A percentile compares a stretch with the other conserved stretches of the same genome.
Conservation (phyloP, 2,113 vertebrate species). For the Osmerus eperlanus region DNA sequence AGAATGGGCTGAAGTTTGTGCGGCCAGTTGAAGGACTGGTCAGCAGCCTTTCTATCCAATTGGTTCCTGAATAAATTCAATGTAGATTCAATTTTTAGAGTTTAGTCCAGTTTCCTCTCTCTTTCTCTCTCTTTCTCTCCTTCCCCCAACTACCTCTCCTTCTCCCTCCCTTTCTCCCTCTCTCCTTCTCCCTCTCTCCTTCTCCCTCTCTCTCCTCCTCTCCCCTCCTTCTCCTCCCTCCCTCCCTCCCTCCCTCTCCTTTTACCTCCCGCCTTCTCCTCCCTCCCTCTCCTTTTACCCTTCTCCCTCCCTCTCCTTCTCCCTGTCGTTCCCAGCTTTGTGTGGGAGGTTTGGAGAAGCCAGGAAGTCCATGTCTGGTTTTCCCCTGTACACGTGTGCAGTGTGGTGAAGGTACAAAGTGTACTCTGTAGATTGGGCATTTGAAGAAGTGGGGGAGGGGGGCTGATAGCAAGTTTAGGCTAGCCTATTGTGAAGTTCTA, state of each 20-base stretch:
- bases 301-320: not conserved
- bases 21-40: no score
- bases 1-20: no score
- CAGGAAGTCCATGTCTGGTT: constrained; percentile 61
- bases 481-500: no score
- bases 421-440: constrained; percentile 56
- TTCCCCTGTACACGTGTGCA: constrained; percentile 50
- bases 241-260: not conserved
- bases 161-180: not conserved
- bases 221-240: no score
- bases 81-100: no score
- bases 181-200: no score
- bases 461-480: no score
- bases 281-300: constrained; percentile 4
- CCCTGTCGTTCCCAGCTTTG: constrained; percentile 1
- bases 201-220: no score
- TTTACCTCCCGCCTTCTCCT: no score
- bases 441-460: constrained; percentile 32
- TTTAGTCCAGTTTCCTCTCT: no score
- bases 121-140: not conserved
- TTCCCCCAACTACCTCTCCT: not conserved
- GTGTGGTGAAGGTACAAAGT: constrained; percentile 57
- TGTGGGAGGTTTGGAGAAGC: constrained; percentile 4
- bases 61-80: no score
- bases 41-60: no score